Base-by-base conservation (phyloP, 2,797 vertebrate species). In the Propithecus deckenii region DNA sequence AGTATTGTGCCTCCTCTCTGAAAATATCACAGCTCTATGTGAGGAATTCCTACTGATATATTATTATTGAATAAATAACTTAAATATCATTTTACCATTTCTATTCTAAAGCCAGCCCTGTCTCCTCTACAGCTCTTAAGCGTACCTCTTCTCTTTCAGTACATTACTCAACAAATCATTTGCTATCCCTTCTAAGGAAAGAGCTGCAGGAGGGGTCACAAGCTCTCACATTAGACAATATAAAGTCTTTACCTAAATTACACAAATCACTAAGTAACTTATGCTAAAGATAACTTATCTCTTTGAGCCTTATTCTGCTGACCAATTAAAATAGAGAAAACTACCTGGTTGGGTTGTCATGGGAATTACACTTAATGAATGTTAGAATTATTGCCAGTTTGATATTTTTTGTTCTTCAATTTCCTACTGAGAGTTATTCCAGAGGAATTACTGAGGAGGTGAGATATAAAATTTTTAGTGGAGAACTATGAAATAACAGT, bases 141-240 rank as follows among this genome's bases (percentile, higher is more conserved):
- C 5, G 18, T 3, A 22, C 23, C 18, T 15, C 43, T 23, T 23
- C 13, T 74, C 23, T 46, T 1, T 15, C 43, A 25, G 10, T 55
- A 7, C 52, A 22, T 55, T 3, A 30, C 3, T 69, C 38, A 59
- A 4, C 2, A 28, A 23, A 18, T 35, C 38, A 7, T 20, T 20
- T 3, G 23, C 18, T n/a, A 0, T 18, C 7, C 38, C 32, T 14
- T 46, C 22, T 22, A 81, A 59, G 69, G 4, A 59, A 41, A 35
- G 4, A 7, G 0, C 0, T 18, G 0, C 15, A 50, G 13, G 2
- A 61, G 5, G 2, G 2, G 10, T 0, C 4, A 4, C 7, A 43
- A 69, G 57, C 14, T 50, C 50, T 35, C 32, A n/a, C 20, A 57
- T 11, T 52, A 80, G 30, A 41, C 30, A 59, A 22, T 18, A 30